These are phyloP conservation scores for Rhadina sibilatrix DNA, from an alignment of 2,113 vertebrate species.

Conservation along the genomic window DNA sequence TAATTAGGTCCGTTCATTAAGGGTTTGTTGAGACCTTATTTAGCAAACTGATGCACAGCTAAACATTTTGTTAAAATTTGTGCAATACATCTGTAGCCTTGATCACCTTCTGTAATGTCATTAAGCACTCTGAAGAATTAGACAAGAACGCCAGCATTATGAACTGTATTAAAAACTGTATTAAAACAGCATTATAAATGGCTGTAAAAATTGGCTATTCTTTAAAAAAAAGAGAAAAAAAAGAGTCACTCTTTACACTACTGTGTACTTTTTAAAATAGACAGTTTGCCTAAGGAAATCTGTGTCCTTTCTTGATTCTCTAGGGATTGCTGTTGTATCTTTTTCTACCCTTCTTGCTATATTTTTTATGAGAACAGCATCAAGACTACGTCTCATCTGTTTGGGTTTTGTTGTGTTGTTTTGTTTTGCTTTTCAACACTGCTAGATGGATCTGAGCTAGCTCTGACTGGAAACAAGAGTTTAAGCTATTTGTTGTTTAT, in stretches of 20 bases:
- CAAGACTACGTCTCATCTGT: background rate
- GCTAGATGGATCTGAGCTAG: background rate
- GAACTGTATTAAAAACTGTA: background rate
- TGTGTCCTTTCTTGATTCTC: background rate
- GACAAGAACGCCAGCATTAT: background rate
- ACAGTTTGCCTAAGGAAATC: background rate
- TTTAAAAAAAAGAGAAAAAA: background rate
- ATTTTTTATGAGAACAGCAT: background rate
- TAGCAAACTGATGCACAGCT: background rate
- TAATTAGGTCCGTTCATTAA: background rate
- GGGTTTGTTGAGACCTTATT: background rate
- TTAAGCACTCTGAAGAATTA: background rate
- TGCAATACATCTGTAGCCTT: background rate
- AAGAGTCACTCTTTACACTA: background rate
- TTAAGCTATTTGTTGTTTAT: slow-evolving; percentile 36
- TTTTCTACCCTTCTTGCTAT: background rate
- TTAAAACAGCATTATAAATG: background rate
- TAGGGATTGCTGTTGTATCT: background rate
- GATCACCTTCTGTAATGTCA: background rate
- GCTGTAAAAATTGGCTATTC: background rate
- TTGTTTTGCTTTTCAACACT: background rate
- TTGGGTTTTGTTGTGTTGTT: background rate
- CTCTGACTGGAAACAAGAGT: slow-evolving; percentile 4
- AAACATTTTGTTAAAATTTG: background rate
- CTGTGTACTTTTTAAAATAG: background rate